Evolutionary conservation across 2,113 vertebrate genomes (phyloP).

Genomic region (Ailurus styani): DNA sequence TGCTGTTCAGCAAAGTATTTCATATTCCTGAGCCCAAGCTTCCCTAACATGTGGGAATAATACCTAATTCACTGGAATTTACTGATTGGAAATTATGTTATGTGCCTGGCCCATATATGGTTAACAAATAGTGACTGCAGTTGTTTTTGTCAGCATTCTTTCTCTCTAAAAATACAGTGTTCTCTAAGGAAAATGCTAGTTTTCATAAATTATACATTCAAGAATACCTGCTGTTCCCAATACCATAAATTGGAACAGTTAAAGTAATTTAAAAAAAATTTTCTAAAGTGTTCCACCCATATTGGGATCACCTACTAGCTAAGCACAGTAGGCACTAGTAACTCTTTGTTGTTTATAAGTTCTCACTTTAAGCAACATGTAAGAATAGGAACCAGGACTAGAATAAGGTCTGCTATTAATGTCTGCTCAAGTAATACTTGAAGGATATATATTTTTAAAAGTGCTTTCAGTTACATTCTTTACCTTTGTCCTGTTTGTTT

Average conservation of each 20-base stretch:
- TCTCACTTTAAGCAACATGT: background rate
- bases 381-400: background rate
- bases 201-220: background rate
- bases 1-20: background rate
- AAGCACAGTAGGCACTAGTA: background rate
- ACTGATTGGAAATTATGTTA: background rate
- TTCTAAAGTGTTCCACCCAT: background rate
- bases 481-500: slow-evolving; percentile 59
- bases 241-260: background rate
- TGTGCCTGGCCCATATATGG: background rate
- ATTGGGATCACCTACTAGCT: background rate
- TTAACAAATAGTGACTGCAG: background rate
- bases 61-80: background rate
- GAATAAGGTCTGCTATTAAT: background rate
- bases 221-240: background rate
- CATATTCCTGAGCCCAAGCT: background rate
- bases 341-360: background rate
- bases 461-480: slow-evolving; percentile 23
- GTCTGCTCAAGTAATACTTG: slow-evolving; percentile 1
- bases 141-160: background rate
- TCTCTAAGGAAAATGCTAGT: background rate
- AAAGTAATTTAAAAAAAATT: background rate
- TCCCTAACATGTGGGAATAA: background rate
- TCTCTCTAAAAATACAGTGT: background rate
- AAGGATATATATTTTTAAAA: slow-evolving; percentile 1